Conservation (phyloP, 1,140 invertebrate species). For the Drosophila santomea region DNA sequence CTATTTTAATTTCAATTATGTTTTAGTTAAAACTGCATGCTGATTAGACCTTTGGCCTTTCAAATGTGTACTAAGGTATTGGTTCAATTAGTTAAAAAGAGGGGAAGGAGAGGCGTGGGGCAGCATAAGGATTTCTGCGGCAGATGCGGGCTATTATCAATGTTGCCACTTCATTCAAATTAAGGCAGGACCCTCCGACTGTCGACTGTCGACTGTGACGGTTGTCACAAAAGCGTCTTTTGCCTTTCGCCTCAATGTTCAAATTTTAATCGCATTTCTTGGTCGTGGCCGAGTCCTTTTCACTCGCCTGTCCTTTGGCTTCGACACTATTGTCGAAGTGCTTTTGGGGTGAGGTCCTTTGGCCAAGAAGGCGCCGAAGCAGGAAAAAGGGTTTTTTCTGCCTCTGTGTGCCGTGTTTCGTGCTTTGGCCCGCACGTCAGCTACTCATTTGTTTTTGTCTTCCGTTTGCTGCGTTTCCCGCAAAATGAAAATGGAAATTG, state of each 20-base stretch:
- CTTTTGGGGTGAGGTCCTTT: neutral
- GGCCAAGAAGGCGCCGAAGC: neutral
- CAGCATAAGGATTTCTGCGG: neutral
- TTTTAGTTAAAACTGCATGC: no score
- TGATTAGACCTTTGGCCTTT: no score
- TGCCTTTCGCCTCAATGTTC: constrained; percentile 69
- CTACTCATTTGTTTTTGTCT: constrained; percentile 77
- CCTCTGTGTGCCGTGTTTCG: constrained; percentile 22
- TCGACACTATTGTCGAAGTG: constrained; percentile 12
- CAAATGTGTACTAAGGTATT: no score
- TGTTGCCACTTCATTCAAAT: constrained; percentile 80
- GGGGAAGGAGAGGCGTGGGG: constrained; percentile 10
- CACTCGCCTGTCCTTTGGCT: constrained; percentile 44
- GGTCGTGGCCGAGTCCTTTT: constrained; percentile 50
- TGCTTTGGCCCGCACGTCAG: constrained; percentile 59
- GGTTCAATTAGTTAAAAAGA: constrained; percentile 2
- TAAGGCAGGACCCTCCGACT: constrained; percentile 51
- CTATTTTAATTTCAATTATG: no score
- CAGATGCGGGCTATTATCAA: constrained; percentile 64
- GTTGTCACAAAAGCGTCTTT: constrained; percentile 64
- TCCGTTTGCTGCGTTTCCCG: constrained; percentile 60
- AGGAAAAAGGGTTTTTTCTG: constrained; percentile 57
- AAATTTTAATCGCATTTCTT: constrained; percentile 82
- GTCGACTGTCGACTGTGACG: constrained; percentile 34
- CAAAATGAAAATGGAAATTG: constrained; percentile 80